Evolutionary conservation across 2,888 invertebrate genomes (phyloP).

Genomic region (Caenorhabditis doughertyi): DNA sequence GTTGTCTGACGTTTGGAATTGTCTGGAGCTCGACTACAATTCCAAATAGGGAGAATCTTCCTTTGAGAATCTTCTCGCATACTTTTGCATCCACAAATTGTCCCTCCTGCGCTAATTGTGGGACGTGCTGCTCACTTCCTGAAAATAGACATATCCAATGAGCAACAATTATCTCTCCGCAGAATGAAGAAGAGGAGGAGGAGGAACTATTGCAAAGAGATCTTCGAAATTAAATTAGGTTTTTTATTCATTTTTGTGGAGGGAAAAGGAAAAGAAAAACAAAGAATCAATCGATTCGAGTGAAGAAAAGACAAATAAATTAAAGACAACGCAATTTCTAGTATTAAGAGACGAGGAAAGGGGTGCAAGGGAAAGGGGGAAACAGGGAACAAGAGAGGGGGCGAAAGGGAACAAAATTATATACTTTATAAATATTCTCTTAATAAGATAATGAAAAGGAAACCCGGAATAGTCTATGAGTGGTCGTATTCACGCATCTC

Average conservation of each 20-base stretch:
- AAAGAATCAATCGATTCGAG: no score
- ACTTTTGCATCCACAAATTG: no score
- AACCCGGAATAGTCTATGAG: slow-evolving; percentile 21
- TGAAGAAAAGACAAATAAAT: slow-evolving; percentile 39
- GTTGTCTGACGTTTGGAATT: no score
- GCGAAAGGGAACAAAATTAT: not conserved
- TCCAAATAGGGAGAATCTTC: no score
- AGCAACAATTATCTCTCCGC: no score
- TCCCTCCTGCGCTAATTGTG: no score
- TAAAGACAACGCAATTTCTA: slow-evolving; percentile 31
- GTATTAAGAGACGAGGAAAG: slow-evolving; percentile 15
- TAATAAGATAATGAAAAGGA: slow-evolving; percentile 10
- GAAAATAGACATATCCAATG: no score
- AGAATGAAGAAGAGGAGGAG: not conserved
- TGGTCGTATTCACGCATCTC: not conserved
- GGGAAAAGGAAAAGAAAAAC: not conserved
- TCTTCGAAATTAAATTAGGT: no score
- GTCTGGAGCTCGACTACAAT: no score
- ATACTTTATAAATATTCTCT: not conserved
- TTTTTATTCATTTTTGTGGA: not conserved
- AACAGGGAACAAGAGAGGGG: slow-evolving; percentile 15
- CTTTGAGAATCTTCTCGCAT: no score
- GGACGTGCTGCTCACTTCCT: no score
- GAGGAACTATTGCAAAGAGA: not conserved
- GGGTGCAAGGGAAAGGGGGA: slow-evolving; percentile 9